A percentile compares a stretch with the other conserved stretches of the same genome.
phyloP scores from a whole-genome alignment of 2,113 vertebrate genomes.

The Thamnophis sirtalis region DNA sequence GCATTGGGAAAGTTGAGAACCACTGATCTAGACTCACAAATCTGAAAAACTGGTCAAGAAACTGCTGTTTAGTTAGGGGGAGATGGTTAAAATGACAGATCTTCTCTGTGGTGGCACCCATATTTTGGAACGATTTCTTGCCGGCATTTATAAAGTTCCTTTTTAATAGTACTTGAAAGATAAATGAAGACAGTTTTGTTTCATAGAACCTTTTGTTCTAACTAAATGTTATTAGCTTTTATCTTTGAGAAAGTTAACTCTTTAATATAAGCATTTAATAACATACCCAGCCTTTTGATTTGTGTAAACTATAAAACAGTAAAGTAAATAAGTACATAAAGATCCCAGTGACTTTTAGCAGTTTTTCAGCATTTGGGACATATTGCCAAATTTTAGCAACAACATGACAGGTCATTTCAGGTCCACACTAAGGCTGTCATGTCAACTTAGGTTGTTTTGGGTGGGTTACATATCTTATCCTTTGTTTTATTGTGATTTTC shows the following conservation, averaged over 20 bases:
- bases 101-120: background rate
- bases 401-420: background rate
- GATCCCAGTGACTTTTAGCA: background rate
- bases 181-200: background rate
- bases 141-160: background rate
- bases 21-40: background rate
- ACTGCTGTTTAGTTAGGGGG: background rate
- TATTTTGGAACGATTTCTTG: background rate
- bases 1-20: no score
- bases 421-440: background rate
- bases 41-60: background rate
- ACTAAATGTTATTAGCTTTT: background rate
- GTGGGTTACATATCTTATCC: background rate
- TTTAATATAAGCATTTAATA: background rate
- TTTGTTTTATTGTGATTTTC: constrained; percentile 15
- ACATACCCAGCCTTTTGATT: background rate
- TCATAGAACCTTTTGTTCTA: background rate
- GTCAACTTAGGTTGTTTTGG: background rate
- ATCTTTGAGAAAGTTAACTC: background rate
- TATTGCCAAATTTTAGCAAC: background rate
- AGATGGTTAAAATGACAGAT: background rate
- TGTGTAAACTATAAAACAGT: background rate
- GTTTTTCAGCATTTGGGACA: background rate
- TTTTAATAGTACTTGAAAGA: background rate
- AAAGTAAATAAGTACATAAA: background rate